These are phyloP conservation scores for Scartelaos histophorus DNA, from an alignment of 2,113 vertebrate species.

Conservation along the genomic window DNA sequence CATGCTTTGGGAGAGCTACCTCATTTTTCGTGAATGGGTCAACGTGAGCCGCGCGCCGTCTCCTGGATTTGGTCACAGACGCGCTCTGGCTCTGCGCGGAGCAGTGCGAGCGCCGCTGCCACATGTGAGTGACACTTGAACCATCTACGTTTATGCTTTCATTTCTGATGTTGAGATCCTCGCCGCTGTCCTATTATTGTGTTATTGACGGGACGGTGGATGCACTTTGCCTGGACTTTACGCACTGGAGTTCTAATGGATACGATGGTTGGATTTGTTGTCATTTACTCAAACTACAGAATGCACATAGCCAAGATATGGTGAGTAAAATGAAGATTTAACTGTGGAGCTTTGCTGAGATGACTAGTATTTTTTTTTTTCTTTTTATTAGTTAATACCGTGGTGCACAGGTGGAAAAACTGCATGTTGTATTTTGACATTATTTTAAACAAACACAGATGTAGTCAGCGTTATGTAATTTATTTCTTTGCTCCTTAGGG, in stretches of 20 bases:
- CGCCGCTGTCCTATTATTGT: neutral
- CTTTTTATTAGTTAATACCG: neutral
- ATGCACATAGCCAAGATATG: neutral
- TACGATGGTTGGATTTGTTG: conserved; percentile 25
- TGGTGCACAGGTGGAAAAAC: neutral
- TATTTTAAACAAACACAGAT: neutral
- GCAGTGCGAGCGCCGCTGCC: conserved; percentile 2
- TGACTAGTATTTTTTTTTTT: neutral
- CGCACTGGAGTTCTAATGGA: conserved; percentile 20
- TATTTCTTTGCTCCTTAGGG: conserved; percentile 43
- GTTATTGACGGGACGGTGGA: conserved; percentile 14
- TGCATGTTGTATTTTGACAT: neutral
- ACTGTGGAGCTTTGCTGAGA: neutral
- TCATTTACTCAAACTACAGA: conserved; percentile 8
- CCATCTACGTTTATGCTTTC: conserved; percentile 16
- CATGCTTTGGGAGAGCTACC: conserved; percentile 6
- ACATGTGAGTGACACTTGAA: conserved; percentile 28
- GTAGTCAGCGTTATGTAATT: conserved; percentile 7
- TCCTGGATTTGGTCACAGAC: conserved; percentile 42
- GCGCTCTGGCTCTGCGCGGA: conserved; percentile 48
- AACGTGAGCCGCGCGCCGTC: conserved; percentile 43
- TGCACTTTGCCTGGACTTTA: conserved; percentile 24
- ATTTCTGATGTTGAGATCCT: neutral
- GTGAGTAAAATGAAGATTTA: neutral
- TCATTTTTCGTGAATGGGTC: conserved; percentile 51